Conservation (phyloP, 2,113 vertebrate species). For the Gobiocypris rarus region DNA sequence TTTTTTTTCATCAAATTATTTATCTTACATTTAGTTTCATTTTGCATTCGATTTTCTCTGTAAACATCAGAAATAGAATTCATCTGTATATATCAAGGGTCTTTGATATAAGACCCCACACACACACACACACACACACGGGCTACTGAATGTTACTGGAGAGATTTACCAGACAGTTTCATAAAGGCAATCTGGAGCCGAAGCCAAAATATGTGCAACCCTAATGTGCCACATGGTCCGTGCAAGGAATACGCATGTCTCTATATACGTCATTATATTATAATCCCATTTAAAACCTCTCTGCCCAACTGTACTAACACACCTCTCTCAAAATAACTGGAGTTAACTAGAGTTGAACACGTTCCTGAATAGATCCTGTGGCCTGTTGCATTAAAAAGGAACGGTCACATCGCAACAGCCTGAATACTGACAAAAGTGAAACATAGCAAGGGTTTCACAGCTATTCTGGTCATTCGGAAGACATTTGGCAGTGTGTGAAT, state of each 20-base stretch:
- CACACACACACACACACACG: no score
- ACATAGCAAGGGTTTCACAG: slow-evolving; percentile 51
- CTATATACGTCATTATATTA: slow-evolving; percentile 75
- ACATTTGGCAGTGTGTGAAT: slow-evolving; percentile 38
- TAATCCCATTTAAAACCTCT: slow-evolving; percentile 77
- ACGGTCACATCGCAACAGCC: slow-evolving; percentile 47
- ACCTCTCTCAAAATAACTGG: slow-evolving; percentile 66
- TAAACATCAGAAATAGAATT: neutral
- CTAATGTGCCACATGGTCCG: slow-evolving; percentile 61
- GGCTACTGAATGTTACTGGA: neutral
- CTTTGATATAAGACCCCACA: no score
- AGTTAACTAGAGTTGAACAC: slow-evolving; percentile 67
- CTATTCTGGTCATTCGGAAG: slow-evolving; percentile 49
- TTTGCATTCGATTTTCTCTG: neutral
- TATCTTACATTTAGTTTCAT: neutral
- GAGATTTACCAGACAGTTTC: slow-evolving; percentile 27
- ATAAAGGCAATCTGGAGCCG: slow-evolving; percentile 12
- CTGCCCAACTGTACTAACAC: slow-evolving; percentile 79
- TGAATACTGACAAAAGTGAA: slow-evolving; percentile 61
- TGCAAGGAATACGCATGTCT: slow-evolving; percentile 64
- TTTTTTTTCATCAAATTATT: no score
- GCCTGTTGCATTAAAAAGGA: slow-evolving; percentile 54
- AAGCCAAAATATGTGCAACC: slow-evolving; percentile 23
- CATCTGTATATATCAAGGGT: no score
- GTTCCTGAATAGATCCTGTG: slow-evolving; percentile 66